Evolutionary conservation across 30 jellyfish, hydroid and myxozoan genomes (phyloP).

Genomic region (Hydra vulgaris): DNA sequence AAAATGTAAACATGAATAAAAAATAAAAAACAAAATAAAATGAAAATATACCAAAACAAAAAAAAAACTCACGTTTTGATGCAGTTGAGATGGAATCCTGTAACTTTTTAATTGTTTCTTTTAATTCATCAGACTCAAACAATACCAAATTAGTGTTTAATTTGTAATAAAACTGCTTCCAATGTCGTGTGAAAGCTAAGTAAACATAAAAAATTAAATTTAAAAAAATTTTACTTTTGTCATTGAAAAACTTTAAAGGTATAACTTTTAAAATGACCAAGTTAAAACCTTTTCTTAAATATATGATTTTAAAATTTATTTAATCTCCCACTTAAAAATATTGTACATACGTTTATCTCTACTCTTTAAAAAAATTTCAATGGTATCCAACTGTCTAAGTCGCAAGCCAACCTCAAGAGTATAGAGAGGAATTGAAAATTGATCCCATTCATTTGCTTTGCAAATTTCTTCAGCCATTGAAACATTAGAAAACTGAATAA

Average conservation of each 20-base stretch:
- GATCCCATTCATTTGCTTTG: conserved; percentile 81
- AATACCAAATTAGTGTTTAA: not conserved
- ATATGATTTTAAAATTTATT: too few relatives aligned
- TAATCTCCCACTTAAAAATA: too few relatives aligned
- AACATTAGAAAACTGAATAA: conserved; percentile 73
- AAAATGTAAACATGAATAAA: too few relatives aligned
- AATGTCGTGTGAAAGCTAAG: conserved; percentile 21
- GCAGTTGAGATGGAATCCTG: not conserved
- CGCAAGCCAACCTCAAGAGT: conserved; percentile 90
- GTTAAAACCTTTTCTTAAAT: too few relatives aligned
- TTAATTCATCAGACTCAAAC: not conserved
- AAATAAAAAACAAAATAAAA: too few relatives aligned
- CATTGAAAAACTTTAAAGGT: too few relatives aligned
- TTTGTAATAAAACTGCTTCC: conserved; percentile 1
- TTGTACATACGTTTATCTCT: conserved; percentile 64
- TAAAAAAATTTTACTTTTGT: too few relatives aligned
- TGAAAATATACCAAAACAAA: too few relatives aligned
- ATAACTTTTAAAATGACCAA: too few relatives aligned
- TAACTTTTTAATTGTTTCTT: not conserved
- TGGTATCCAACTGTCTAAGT: conserved; percentile 81
- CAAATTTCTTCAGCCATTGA: conserved; percentile 83
- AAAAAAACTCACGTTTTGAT: not conserved
- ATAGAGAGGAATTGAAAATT: conserved; percentile 84
- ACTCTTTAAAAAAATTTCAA: conserved; percentile 69
- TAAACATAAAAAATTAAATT: too few relatives aligned